A percentile compares a stretch with the other conserved stretches of the same genome.
These are phyloP conservation scores for Drosophila kanekoi DNA, from an alignment of 2,888 invertebrate species.

Conservation along the genomic window DNA sequence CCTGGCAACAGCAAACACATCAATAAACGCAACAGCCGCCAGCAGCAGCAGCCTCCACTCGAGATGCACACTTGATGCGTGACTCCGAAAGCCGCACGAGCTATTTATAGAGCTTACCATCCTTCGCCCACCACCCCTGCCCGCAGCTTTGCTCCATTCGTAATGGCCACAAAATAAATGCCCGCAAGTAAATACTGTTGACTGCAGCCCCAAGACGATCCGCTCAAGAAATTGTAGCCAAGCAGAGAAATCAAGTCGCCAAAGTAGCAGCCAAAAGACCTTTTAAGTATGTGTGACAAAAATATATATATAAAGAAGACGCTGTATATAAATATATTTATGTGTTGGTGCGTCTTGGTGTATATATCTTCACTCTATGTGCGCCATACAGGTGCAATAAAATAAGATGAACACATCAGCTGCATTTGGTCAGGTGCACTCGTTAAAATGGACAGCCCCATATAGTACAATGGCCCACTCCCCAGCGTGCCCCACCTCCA, in stretches of 20 bases:
- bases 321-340: neutral
- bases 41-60: constrained; percentile 12
- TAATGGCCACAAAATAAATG: constrained; percentile 51
- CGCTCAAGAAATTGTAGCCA: constrained; percentile 30
- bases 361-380: constrained; percentile 25
- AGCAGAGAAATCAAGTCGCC: constrained; percentile 43
- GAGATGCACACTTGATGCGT: constrained; percentile 32
- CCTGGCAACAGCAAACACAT: constrained; percentile 42
- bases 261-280: constrained; percentile 56
- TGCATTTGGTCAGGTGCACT: constrained; percentile 70
- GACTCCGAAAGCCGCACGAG: constrained; percentile 39
- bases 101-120: constrained; percentile 9
- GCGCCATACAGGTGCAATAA: constrained; percentile 38
- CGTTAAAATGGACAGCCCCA: constrained; percentile 58
- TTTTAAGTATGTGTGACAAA: constrained; percentile 54
- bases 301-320: constrained; percentile 29
- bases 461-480: constrained; percentile 10
- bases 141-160: constrained; percentile 3
- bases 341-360: constrained; percentile 14
- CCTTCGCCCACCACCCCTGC: neutral
- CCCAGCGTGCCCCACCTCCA: too few species aligned
- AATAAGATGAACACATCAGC: constrained; percentile 66
- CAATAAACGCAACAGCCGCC: constrained; percentile 35
- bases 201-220: constrained; percentile 55
- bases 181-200: constrained; percentile 61